Base-by-base conservation (phyloP, 2,888 invertebrate species). In the Ophion ventricosus region DNA sequence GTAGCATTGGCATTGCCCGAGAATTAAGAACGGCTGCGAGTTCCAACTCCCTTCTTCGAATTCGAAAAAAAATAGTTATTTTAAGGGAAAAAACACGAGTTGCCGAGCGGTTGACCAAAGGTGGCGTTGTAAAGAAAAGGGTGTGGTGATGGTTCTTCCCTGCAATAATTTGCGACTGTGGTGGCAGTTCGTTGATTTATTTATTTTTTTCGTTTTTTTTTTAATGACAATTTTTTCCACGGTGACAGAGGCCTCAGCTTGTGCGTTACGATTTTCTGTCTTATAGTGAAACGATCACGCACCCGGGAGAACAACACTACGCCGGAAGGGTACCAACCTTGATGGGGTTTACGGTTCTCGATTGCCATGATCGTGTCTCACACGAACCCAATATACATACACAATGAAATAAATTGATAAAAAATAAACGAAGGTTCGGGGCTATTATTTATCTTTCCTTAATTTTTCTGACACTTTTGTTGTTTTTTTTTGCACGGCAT, bases 261-360 rank as follows among this genome's bases (percentile, higher is more conserved):
- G 88, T 90, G 86, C 87, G 85, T 90, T 87, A 73, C 87, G 83
- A 90, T 88, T 91, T 91, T 92, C 87, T 92, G 91, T 90, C 88
- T 85, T 83, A 87, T 90, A 96, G 96, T 96, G 94, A 97, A 97
- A 94, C 95, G 96, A 94, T 96, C 96, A 93, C 95, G 96, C 93
- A 97, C 96, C 91, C 95, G 97, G 93, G 96, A 97, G 90, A 93
- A 93, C 92, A 93, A 92, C 91, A 92, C 92, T 82, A 92, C 92
- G 86, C 90, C 93, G 88, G 93, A 92, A 88, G 93, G 92, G 89
- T 93, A 93, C 89, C 92, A 91, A 89, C 92, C 93, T 90, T 93
- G 91, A 93, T 92, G 87, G 90, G 85, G 86, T 88, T 49, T 84
- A 87, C 88, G 86, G 83, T 87, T 87, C 88, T 87, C 88, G 49